Conservation (phyloP, 2,888 invertebrate genomes). For the Epinotia bilunana region DNA sequence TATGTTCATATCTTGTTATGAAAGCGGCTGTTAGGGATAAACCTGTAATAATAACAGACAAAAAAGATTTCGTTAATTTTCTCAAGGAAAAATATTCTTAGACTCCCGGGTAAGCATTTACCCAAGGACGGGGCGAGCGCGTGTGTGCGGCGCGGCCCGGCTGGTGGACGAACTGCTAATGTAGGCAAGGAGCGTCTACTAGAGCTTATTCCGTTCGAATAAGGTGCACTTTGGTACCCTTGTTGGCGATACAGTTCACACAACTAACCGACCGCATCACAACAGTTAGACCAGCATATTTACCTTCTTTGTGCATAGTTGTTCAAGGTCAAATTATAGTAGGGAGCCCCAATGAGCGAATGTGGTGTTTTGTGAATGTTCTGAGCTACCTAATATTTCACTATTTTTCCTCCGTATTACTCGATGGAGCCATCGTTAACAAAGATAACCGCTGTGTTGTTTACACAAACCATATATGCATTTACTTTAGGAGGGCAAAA, state of each 20-base stretch:
- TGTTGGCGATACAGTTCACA: no score
- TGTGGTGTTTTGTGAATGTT: not conserved
- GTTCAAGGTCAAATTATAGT: no score
- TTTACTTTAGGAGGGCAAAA: not conserved
- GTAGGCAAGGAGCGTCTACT: no score
- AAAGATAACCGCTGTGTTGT: not conserved
- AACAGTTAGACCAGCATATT: not conserved
- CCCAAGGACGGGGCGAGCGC: not conserved
- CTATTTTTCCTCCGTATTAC: not conserved
- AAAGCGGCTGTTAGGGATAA: not conserved
- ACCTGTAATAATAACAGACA: not conserved
- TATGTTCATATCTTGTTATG: not conserved
- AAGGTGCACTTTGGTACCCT: no score
- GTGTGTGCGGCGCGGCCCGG: no score
- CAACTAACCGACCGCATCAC: not conserved
- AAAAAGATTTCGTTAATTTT: not conserved
- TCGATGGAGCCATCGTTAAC: not conserved
- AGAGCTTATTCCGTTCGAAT: no score
- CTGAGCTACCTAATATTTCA: not conserved
- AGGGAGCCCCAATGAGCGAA: not conserved
- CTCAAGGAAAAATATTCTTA: not conserved
- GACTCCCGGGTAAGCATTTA: not conserved
- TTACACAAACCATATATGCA: slow-evolving; percentile 2
- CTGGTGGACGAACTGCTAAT: no score
- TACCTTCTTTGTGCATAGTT: no score